Evolutionary conservation across 2,888 invertebrate species (phyloP).

Genomic region (Agriopis leucophaearia): DNA sequence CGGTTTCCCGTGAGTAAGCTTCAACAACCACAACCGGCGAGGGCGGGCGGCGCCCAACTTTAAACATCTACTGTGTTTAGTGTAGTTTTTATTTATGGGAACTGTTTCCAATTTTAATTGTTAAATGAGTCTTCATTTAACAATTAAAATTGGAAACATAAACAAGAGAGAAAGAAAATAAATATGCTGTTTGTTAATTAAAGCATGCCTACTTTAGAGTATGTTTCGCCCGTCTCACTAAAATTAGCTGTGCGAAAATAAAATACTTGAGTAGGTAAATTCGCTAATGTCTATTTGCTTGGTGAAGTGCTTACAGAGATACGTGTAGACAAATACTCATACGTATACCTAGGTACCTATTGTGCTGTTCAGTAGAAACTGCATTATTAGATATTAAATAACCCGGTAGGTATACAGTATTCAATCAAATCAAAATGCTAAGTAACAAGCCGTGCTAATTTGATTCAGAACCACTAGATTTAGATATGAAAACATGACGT

Average conservation of each 20-base stretch:
- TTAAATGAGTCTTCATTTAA: too few species aligned
- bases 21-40: conserved; percentile 38
- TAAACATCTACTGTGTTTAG: conserved; percentile 44
- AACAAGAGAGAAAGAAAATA: not conserved
- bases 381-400: too few species aligned
- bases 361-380: too few species aligned
- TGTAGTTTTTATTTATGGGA: not conserved
- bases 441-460: too few species aligned
- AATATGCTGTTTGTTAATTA: not conserved
- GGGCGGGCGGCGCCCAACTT: conserved; percentile 71
- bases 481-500: too few species aligned
- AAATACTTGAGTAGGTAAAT: conserved; percentile 4
- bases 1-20: conserved; percentile 82
- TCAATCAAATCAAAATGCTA: too few species aligned
- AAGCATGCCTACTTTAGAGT: conserved; percentile 6
- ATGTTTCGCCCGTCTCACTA: not conserved
- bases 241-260: conserved; percentile 2
- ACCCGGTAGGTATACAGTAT: too few species aligned
- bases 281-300: conserved; percentile 7
- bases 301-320: conserved; percentile 8
- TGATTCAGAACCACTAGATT: too few species aligned
- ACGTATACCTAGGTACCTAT: too few species aligned
- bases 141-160: too few species aligned
- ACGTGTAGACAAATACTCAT: not conserved
- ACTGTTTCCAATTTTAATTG: not conserved